Evolutionary conservation across 2,113 vertebrate species (phyloP).

Genomic region (Eira barbara): DNA sequence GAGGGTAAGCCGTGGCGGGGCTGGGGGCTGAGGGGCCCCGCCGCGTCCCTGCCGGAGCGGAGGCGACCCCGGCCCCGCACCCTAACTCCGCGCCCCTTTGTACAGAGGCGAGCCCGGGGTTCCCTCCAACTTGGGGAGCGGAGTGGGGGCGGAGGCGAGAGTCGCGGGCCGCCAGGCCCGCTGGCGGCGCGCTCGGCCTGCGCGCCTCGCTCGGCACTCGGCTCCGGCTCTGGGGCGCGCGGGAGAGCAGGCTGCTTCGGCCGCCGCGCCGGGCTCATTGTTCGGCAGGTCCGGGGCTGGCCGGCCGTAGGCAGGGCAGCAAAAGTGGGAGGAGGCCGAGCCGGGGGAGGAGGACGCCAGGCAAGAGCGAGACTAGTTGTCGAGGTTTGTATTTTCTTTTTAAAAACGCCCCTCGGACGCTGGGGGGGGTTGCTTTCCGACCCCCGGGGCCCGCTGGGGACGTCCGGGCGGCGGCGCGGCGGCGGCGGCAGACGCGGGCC

Average conservation of each 20-base stretch:
- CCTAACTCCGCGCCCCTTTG: constrained; percentile 60
- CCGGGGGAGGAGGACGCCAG: neutral
- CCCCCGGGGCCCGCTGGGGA: constrained; percentile 13
- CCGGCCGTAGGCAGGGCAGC: constrained; percentile 40
- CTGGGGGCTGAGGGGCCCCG: neutral
- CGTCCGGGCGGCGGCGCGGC: constrained; percentile 42
- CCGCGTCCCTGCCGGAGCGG: neutral
- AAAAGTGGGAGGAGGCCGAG: constrained; percentile 62
- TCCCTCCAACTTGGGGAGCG: constrained; percentile 32
- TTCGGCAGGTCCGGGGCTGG: constrained; percentile 54
- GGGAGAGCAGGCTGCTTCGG: constrained; percentile 16
- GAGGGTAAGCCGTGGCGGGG: neutral
- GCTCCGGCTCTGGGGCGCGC: constrained; percentile 26
- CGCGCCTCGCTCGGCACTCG: neutral
- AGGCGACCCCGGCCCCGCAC: neutral
- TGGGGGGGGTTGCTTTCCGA: neutral
- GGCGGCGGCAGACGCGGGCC: constrained; percentile 58
- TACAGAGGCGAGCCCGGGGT: constrained; percentile 18
- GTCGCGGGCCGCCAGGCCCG: constrained; percentile 49
- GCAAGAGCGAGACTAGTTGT: constrained; percentile 28
- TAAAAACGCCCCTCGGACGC: neutral
- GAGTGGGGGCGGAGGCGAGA: constrained; percentile 7
- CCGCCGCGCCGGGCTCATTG: constrained; percentile 63
- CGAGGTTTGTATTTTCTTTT: constrained; percentile 37
- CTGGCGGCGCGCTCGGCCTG: constrained; percentile 64